phyloP scores from a whole-genome alignment of 2,113 vertebrate genomes.

The Puntigrus tetrazona region DNA sequence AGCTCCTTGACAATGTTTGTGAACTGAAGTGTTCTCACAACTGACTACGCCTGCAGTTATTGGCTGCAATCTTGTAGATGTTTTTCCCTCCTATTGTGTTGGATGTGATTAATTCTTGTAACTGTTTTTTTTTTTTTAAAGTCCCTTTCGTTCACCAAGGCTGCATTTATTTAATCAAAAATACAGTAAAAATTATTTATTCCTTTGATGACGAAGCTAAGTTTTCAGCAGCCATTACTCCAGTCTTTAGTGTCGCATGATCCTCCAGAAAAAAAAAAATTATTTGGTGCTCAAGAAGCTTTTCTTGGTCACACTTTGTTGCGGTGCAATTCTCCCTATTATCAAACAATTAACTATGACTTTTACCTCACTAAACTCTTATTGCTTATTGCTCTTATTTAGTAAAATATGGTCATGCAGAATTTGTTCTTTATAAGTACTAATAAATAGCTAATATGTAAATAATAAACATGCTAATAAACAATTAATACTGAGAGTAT shows the following conservation, averaged over 20 bases:
- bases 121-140: neutral
- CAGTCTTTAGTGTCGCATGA: neutral
- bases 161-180: neutral
- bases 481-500: too few relatives aligned
- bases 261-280: neutral
- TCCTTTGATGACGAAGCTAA: neutral
- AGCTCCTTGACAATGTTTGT: constrained; percentile 43
- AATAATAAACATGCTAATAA: too few relatives aligned
- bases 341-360: too few relatives aligned
- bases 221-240: neutral
- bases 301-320: neutral
- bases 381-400: too few relatives aligned
- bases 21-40: constrained; percentile 40
- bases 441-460: too few relatives aligned
- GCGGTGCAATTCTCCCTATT: too few relatives aligned
- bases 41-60: constrained; percentile 17
- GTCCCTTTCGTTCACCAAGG: neutral
- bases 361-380: too few relatives aligned
- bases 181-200: neutral
- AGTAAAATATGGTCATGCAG: too few relatives aligned
- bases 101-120: neutral
- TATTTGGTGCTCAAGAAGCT: neutral
- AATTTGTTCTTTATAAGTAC: too few relatives aligned
- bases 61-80: neutral
- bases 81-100: constrained; percentile 9